Base-by-base conservation (phyloP, 2,797 vertebrate genomes). In the Lithobates sylvaticus region DNA sequence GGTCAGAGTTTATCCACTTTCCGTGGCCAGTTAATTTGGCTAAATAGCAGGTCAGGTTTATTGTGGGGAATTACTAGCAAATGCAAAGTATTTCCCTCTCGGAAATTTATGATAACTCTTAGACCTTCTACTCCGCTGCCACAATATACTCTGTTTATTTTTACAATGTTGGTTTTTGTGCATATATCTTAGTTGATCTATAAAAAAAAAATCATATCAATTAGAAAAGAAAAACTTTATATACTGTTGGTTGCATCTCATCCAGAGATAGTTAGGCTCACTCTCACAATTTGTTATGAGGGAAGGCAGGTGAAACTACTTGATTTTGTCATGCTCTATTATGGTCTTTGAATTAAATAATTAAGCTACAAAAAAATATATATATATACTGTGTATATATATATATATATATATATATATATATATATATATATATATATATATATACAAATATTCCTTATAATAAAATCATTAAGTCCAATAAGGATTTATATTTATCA, bases 31-130 rank as follows among this genome's bases (percentile, higher is more conserved):
- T 74, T 74, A 85, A 80, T 85, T 61, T 72, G 67, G 77, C 77
- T 74, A 67, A 80, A 80, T 71, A 79, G 76, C 77, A 65, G 50
- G 69, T 58, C 83, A 85, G 77, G 84, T 79, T 85, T 84, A 84
- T 84, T 78, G 73, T 61, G 58, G 83, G 26, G 68, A 78, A 70
- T 78, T 65, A 80, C 84, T 85, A 32, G 64, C 76, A 85, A 75
- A 74, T 29, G 61, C 70, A 85, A 65, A 79, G 39, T 85, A 77
- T 85, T 74, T 79, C 50, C 76, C 47, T 78, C 39, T 78, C 27
- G 61, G 58, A 71, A 85, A 85, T 85, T 78, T 79, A 79, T 73
- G 69, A 42, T 72, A 34, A 12, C 32, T 39, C 67, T 34, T 44
- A 29, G 83, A 72, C 61, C 84, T 85, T 32, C 69, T 27, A 68